These are phyloP conservation scores for Pegoplata infirma DNA, from an alignment of 2,888 invertebrate species.

Conservation along the genomic window DNA sequence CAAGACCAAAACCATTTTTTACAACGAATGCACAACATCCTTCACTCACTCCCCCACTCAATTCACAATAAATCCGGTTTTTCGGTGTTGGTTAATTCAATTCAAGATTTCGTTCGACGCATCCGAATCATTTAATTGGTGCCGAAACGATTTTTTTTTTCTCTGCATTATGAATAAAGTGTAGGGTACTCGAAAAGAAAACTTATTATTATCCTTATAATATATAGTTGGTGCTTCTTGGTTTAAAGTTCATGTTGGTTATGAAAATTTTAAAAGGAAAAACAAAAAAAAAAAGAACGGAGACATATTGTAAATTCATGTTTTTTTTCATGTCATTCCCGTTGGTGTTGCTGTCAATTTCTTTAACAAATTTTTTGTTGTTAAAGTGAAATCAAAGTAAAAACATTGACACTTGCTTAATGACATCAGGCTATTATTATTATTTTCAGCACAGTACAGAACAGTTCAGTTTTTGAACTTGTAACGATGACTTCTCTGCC, in stretches of 20 bases:
- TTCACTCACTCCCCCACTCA: too few species aligned
- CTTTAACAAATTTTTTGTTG: neutral
- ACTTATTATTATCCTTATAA: neutral
- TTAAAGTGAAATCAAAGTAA: constrained; percentile 24
- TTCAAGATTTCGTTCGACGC: too few species aligned
- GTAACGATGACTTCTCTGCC: neutral
- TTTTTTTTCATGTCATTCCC: neutral
- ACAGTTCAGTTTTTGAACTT: neutral
- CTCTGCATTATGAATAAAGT: too few species aligned
- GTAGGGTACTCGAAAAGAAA: neutral
- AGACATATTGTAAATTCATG: neutral
- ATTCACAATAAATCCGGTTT: too few species aligned
- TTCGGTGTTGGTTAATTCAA: too few species aligned
- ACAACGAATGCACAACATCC: too few species aligned
- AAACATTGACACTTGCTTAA: constrained; percentile 17
- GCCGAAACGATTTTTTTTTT: too few species aligned
- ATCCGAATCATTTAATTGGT: too few species aligned
- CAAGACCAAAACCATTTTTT: too few species aligned
- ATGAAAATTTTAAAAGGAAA: neutral
- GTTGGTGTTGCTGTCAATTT: neutral
- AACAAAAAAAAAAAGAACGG: neutral
- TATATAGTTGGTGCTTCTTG: neutral
- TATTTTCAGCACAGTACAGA: too few species aligned
- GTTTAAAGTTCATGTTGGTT: neutral
- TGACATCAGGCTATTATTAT: constrained; percentile 5